These are phyloP conservation scores for Piprites chloris DNA, from an alignment of 2,113 vertebrate species.

Conservation along the genomic window DNA sequence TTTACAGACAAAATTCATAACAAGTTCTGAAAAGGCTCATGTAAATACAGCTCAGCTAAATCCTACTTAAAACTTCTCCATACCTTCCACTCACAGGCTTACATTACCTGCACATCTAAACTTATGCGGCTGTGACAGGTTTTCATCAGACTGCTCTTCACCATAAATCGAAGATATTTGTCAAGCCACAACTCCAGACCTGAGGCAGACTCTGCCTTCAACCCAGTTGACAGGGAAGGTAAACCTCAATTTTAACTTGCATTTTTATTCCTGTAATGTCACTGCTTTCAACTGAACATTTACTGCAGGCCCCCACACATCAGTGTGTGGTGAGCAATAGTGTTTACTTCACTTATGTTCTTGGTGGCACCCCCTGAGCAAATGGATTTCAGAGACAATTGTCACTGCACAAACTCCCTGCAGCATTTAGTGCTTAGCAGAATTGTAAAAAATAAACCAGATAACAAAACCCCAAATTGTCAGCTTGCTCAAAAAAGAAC, in stretches of 20 bases:
- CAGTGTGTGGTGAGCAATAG: not conserved
- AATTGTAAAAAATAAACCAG: not conserved
- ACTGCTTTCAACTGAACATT: not conserved
- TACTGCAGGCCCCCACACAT: not conserved
- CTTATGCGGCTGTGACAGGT: not conserved
- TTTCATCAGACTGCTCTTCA: not conserved
- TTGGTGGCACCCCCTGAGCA: not conserved
- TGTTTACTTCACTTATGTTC: not conserved
- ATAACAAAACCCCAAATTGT: not conserved
- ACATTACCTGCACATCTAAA: not conserved
- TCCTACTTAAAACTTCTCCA: not conserved
- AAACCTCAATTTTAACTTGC: not conserved
- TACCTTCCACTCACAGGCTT: not conserved
- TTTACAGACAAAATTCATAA: not conserved
- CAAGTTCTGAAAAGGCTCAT: not conserved
- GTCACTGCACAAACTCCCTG: not conserved
- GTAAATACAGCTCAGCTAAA: not conserved
- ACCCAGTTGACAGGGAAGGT: not conserved
- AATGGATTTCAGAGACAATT: not conserved
- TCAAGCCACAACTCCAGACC: not conserved
- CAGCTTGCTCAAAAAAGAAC: not conserved
- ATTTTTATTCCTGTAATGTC: not conserved
- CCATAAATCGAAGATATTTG: not conserved
- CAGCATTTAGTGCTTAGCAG: not conserved
- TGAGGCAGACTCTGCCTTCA: not conserved